phyloP scores from a whole-genome alignment of 2,113 vertebrate genomes.

The Toxotes jaculatrix region DNA sequence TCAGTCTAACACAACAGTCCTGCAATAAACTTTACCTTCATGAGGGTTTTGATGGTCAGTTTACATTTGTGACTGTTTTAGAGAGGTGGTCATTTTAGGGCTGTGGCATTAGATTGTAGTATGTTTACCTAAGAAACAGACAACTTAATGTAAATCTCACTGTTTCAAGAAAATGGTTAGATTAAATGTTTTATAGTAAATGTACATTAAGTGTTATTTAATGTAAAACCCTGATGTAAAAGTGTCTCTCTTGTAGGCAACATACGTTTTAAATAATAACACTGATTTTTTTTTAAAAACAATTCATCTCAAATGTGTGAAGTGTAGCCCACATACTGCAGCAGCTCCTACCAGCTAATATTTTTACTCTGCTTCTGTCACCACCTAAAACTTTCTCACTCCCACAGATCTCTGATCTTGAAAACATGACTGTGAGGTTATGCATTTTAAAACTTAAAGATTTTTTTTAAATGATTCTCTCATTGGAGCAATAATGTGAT shows the following conservation, averaged over 20 bases:
- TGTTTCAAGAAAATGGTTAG: too few relatives aligned
- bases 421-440: not conserved
- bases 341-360: not conserved
- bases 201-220: too few relatives aligned
- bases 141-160: not conserved
- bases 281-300: not conserved
- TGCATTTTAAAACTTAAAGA: not conserved
- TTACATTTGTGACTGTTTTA: not conserved
- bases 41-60: not conserved
- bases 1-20: too few relatives aligned
- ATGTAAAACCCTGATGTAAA: not conserved
- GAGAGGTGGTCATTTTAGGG: not conserved
- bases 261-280: constrained; percentile 3
- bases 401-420: not conserved
- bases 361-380: not conserved
- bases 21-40: not conserved
- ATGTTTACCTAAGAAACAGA: too few relatives aligned
- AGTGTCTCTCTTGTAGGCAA: not conserved
- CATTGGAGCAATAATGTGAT: not conserved
- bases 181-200: too few relatives aligned
- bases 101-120: too few relatives aligned
- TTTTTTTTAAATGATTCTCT: not conserved
- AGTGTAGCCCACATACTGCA: not conserved
- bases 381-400: not conserved
- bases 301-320: constrained; percentile 6